A percentile compares a stretch with the other conserved stretches of the same genome.
These are phyloP conservation scores for Eilema caniola DNA, from an alignment of 2,888 invertebrate genomes.

Conservation along the genomic window DNA sequence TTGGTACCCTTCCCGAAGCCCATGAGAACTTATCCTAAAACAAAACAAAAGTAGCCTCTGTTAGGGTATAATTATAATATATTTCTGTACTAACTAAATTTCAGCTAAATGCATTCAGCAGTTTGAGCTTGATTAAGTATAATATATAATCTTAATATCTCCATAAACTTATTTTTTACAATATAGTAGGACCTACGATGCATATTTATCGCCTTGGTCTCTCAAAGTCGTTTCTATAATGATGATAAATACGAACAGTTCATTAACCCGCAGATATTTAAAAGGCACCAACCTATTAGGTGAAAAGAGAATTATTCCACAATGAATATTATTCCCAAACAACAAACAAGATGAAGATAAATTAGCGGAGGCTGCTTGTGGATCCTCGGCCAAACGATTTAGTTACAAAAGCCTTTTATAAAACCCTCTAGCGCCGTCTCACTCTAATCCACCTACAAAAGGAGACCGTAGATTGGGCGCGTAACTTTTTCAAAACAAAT, in stretches of 20 bases:
- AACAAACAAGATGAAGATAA: slow-evolving; percentile 64
- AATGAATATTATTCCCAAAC: slow-evolving; percentile 47
- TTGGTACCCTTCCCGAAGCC: too few species aligned
- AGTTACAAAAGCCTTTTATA: slow-evolving; percentile 64
- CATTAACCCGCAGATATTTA: not conserved
- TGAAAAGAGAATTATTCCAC: slow-evolving; percentile 22
- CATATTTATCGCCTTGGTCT: not conserved
- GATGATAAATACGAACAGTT: slow-evolving; percentile 1
- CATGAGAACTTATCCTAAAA: too few species aligned
- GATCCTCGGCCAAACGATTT: slow-evolving; percentile 53
- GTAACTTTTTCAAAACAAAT: slow-evolving; percentile 77
- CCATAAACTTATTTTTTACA: not conserved
- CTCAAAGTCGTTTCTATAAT: not conserved
- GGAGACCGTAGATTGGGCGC: slow-evolving; percentile 68
- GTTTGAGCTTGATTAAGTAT: too few species aligned
- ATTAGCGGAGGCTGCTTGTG: slow-evolving; percentile 56
- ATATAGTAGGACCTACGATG: not conserved
- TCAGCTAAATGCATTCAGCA: too few species aligned
- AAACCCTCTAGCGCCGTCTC: slow-evolving; percentile 59
- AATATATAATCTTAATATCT: too few species aligned
- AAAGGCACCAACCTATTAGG: slow-evolving; percentile 16
- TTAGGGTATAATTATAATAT: too few species aligned
- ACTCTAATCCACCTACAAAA: slow-evolving; percentile 60
- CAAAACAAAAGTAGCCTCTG: too few species aligned
- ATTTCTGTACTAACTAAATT: too few species aligned